Percentiles rank a stretch among this genome's conserved stretches.
Evolutionary conservation across 2,797 vertebrate genomes (phyloP).

Genomic region (Orientallactaga sibirica): DNA sequence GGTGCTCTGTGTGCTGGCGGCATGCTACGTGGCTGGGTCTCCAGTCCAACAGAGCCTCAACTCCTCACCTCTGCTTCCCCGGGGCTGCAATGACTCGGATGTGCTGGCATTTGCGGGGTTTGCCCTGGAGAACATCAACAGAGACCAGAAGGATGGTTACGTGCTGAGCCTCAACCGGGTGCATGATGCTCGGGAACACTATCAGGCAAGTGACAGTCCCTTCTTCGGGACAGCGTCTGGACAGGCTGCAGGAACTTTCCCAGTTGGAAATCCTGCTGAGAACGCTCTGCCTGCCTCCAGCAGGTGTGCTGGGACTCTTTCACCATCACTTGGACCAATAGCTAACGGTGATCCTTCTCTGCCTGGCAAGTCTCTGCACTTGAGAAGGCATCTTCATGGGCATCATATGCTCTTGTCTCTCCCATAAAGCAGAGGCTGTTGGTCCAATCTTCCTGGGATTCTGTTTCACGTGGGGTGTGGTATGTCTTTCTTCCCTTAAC

Average conservation of each 20-base stretch:
- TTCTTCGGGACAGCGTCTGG: constrained; percentile 27
- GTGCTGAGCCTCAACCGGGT: constrained; percentile 84
- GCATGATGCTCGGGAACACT: constrained; percentile 74
- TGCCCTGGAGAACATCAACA: constrained; percentile 85
- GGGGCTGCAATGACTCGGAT: constrained; percentile 57
- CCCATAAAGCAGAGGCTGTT: not conserved
- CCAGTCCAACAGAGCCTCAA: fast-evolving
- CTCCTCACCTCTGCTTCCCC: not conserved
- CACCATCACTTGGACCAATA: not conserved
- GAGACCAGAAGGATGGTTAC: constrained; percentile 80
- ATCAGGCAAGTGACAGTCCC: constrained; percentile 78
- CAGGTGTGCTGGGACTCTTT: not conserved
- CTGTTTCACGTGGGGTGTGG: not conserved
- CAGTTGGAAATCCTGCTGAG: not conserved
- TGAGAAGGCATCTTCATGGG: not conserved
- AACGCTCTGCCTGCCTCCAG: not conserved
- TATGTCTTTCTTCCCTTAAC: constrained; percentile 50
- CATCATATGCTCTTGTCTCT: not conserved
- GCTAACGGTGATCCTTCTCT: not conserved
- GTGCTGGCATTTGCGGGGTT: constrained; percentile 77
- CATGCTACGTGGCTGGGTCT: constrained; percentile 26
- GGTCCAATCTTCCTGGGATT: not conserved
- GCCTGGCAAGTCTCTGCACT: not conserved
- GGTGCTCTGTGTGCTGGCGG: constrained; percentile 68
- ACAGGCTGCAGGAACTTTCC: not conserved